Base-by-base conservation (phyloP, 2,113 vertebrate species). In the Ranitomeya variabilis region DNA sequence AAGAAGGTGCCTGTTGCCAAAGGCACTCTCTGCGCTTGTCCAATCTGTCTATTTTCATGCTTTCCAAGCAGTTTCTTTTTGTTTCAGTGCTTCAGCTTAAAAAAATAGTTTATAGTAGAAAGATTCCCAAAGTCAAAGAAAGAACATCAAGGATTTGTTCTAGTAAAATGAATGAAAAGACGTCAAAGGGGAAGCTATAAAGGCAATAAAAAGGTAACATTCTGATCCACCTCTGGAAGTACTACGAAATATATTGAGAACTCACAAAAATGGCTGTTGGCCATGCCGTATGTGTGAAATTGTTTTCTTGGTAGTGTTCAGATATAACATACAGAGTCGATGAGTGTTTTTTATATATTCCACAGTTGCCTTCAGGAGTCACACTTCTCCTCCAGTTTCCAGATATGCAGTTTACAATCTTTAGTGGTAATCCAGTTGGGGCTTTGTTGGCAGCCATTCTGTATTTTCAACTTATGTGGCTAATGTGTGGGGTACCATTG, bases 11-110 rank as follows among this genome's bases (percentile, higher is more conserved):
- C 26, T 45, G 19, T 21, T 81, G 80, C 57, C 80, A 81, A 81
- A 81, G 57, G 57, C 37, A 45, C 80, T 37, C 31, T 26, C 18
- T 62, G 80, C 23, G 45, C 31, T 62, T 45, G 31, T 62, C 59
- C 80, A 81, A 21, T 81, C 80, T 81, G 80, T 81, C 57, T 60
- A 11, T 81, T 26, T 3, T 81, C 19, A 21, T 80, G 79, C 31
- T 60, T 45, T 81, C 55, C 79, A 81, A 62, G 59, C 79, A 81
- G 13, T 10, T 60, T 60, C 57, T 18, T 19, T 6, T 76, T 76
- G 51, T 37, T 37, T 52, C 19, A 16, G 21, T 52, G 45, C 21
- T 52, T 52, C 52, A 76, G 73, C 19, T 52, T 52, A 76, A 51
- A 76, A 51, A 76, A 76, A 76, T 52, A 13, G 57, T 60, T 80